Evolutionary conservation across 2,888 invertebrate genomes (phyloP), one percentile per base, ranked within the genome.

Genomic region (Pheosia gnoma): DNA sequence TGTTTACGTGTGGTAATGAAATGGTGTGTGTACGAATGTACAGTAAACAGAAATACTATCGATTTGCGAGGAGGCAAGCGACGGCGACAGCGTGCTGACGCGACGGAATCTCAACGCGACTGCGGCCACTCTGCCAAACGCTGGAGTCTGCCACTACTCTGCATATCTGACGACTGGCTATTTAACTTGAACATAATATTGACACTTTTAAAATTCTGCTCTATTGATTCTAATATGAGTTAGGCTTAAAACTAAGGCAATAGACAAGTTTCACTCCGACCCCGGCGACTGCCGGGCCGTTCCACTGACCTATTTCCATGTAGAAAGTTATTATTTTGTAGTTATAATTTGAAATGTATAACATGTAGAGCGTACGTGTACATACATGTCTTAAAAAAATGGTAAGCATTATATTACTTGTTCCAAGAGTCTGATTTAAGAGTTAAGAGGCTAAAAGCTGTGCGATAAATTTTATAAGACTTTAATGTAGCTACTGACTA

Each of bases 71-170:
- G 70, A 69, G 75, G 72, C 70, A 71, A 72, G 75, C 77, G 71
- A 71, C 74, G 71, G 72, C 67, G 84, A 25, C 25, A 25, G 84
- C 90, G 88, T 87, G 80, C 79, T 72, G 83, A 81, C 88, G 82
- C 87, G 85, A 68, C 89, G 88, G 78, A 78, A 79, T 85, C 86
- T 81, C 78, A 75, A 70, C 86, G 85, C 88, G 87, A 91, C 92
- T 92, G 91, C 84, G 83, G 84, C 72, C 71, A 72, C 68, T 71
- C 79, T 77, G 80, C 80, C 78, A 79, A 79, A 81, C 78, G 72
- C 79, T 80, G 76, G 79, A 84, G 77, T 72, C 79, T 77, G 77
- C 67, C 74, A 68, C 63, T 62, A 37, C 56, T 52, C 9, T 58
- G 58, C 56, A 59, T 58, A 68, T 13, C 66, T 41, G 61, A 59